Evolutionary conservation across 2,797 vertebrate genomes (phyloP).

Genomic region (Sciaenops ocellatus): DNA sequence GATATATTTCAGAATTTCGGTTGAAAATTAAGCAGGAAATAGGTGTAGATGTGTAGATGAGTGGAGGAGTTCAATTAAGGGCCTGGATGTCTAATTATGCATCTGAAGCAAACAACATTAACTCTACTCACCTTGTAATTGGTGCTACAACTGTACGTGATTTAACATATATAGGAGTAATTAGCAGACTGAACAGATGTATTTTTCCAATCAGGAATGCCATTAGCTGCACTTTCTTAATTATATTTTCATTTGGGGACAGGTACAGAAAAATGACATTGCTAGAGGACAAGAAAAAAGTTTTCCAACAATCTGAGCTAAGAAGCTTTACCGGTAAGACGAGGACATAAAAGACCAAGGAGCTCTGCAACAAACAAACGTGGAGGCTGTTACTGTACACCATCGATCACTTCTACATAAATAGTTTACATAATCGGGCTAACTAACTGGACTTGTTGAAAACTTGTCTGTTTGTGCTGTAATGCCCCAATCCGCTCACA

Average conservation of each 20-base stretch:
- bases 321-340: not conserved
- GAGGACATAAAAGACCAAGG: not conserved
- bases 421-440: not conserved
- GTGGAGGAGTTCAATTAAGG: not conserved
- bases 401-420: not conserved
- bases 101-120: not conserved
- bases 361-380: not conserved
- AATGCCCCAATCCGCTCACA: not conserved
- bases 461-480: constrained; percentile 15
- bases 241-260: not conserved
- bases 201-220: not conserved
- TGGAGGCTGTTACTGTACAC: not conserved
- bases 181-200: not conserved
- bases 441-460: constrained; percentile 18
- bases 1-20: not conserved
- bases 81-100: not conserved
- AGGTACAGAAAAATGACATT: accelerated
- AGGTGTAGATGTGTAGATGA: not conserved
- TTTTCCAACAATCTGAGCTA: not conserved
- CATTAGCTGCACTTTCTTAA: not conserved
- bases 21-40: not conserved
- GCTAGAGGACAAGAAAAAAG: not conserved
- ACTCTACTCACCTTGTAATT: not conserved
- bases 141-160: not conserved
- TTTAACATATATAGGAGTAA: not conserved